These are phyloP conservation scores for Macropis europaea DNA, from an alignment of 2,888 invertebrate species.

Conservation along the genomic window DNA sequence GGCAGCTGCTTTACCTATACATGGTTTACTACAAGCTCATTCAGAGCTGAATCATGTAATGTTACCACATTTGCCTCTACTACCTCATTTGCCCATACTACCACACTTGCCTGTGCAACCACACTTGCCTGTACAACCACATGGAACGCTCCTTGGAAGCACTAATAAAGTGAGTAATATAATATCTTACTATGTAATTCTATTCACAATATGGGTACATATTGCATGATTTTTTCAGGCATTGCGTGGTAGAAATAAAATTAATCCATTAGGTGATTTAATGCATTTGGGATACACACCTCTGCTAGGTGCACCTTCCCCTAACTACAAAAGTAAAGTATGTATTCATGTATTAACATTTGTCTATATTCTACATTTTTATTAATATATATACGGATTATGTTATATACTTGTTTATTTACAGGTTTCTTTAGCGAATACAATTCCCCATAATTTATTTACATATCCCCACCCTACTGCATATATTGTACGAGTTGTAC, in stretches of 20 bases:
- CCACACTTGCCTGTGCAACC: background rate
- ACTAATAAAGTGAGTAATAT: constrained; percentile 20
- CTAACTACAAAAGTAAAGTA: background rate
- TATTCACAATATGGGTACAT: background rate
- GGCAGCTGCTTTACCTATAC: constrained; percentile 8
- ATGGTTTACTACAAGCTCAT: constrained; percentile 4
- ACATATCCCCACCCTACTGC: constrained; percentile 19
- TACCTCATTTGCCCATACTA: background rate
- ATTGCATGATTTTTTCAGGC: constrained; percentile 3
- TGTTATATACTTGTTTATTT: background rate
- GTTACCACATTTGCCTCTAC: background rate
- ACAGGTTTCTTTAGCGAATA: background rate
- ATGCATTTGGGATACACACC: background rate
- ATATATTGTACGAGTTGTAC: constrained; percentile 25
- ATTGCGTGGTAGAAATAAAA: background rate
- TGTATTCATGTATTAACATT: background rate
- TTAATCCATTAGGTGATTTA: background rate
- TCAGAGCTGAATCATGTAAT: constrained; percentile 3
- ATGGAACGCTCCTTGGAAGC: background rate
- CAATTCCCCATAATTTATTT: background rate
- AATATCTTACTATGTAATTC: background rate
- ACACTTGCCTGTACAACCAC: background rate
- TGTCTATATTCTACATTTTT: too few relatives aligned
- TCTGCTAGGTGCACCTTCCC: background rate
- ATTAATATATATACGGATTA: background rate